phyloP scores from a whole-genome alignment of 2,797 vertebrate species.

The Apogon talboti region DNA sequence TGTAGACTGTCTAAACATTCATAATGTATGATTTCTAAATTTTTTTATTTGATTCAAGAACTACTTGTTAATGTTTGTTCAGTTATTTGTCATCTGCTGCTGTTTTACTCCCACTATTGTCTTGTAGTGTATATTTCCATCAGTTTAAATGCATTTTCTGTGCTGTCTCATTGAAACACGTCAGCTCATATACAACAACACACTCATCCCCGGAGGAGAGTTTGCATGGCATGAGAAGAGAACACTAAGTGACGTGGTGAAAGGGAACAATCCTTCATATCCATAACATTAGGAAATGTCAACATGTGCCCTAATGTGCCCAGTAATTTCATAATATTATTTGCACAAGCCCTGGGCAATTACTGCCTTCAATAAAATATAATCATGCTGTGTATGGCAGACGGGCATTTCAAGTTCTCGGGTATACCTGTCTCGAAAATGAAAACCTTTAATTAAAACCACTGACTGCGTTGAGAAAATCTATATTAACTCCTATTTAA shows the following conservation, averaged over 20 bases:
- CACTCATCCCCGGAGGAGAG: background rate
- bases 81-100: background rate
- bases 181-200: background rate
- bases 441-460: too few species aligned
- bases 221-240: background rate
- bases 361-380: constrained; percentile 3
- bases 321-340: constrained; percentile 17
- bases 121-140: background rate
- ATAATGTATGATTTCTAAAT: background rate
- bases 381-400: background rate
- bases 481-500: too few species aligned
- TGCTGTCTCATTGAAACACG: background rate
- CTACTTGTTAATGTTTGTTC: background rate
- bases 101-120: constrained; percentile 1
- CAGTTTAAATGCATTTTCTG: background rate
- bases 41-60: background rate
- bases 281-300: constrained; percentile 21
- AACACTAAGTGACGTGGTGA: background rate
- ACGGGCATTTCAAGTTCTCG: background rate
- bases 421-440: background rate
- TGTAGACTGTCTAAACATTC: background rate
- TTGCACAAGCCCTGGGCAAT: background rate
- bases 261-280: background rate
- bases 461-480: too few species aligned
- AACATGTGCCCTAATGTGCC: constrained; percentile 2